Base-by-base conservation (phyloP, 2,888 invertebrate genomes). In the Apeira syringaria region DNA sequence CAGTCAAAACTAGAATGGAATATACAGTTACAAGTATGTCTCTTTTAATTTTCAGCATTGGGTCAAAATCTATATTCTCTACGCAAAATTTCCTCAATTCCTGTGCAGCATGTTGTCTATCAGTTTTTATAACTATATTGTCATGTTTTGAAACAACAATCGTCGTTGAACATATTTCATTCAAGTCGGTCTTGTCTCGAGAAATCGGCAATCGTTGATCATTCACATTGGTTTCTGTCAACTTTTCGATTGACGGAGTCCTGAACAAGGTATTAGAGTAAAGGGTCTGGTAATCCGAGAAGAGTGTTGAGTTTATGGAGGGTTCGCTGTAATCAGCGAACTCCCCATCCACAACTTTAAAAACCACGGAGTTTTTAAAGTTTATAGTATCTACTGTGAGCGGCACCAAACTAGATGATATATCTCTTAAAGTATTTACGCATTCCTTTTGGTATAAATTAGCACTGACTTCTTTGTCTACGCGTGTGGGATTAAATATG, bases 1-100 rank as follows among this genome's bases (percentile, higher is more conserved):
- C 76, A 33, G 84, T 85, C 10, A 88, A 63, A 13, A 86, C 83
- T 37, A 89, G 64, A 56, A 88, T 68, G 2, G 87, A 87, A 62
- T 89, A 89, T 31, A 88, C 58, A 2, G 85, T 83, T 8, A 89
- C 82, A 43, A 89, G 61, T 50, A 88, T 64, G 59, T 87, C 84
- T 50, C 84, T 71, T 58, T 89, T 89, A 46, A 85, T 68, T 64
- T 75, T 83, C 35, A 86, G 48, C 22, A 71, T 36, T 1, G 74
- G 64, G 48, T 85, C 81, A 38, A 64, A 67, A 12, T 71, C 61
- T 1, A 58, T 18, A 10, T 27, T 50, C 27, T 56, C 51, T 5
- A 53, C 33, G 35, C 40, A 28, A 13, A 17, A 39, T 33, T 47
- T 57, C 9, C 40, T 33, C 15, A 43, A 12, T 30, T 53, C 58